Evolutionary conservation across 2,888 invertebrate genomes (phyloP), one percentile per base, ranked within the genome.

Genomic region (Psylliodes chrysocephalus): DNA sequence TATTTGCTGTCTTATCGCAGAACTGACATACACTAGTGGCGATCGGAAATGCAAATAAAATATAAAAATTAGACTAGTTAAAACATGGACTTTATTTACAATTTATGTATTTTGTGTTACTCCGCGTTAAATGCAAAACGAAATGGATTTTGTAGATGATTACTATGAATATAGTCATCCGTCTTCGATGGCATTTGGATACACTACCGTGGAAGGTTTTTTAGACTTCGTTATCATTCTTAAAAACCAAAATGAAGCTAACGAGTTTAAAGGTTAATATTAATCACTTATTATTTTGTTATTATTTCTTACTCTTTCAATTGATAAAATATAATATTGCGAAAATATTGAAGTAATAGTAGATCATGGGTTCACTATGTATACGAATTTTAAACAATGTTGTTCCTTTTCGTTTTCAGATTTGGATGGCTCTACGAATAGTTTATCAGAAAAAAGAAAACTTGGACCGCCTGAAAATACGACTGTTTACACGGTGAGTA

Each of bases 381-480:
- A 42, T 15, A 15, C n/a, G 35, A 19, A 22, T 28, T 53, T 64
- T 40, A 51, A 60, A 44, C 22, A 51, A 19, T 46, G 49, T 51
- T 35, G 47, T 42, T 55, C 14, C 25, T 22, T 38, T 47, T 18
- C 17, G 1, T 19, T 77, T 80, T 25, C 75, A 82, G 90, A 90
- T 81, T 86, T 86, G 66, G 87, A 82, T 71, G 82, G 82, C 25
- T 82, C 83, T 22, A 81, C 75, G 25, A 82, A 78, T 62, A 82
- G 81, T 71, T 73, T 83, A 62, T 73, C 78, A 4, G 83, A 85
- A 70, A 89, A 89, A 81, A 88, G 89, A 79, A 85, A 88, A 64
- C 85, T 87, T 65, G 89, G 90, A 61, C 90, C 90, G 38, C 88
- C 90, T 76, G 90, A 91, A 84, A 93, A 93, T 77, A 90, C 93